Conservation (phyloP, 2,888 invertebrate species). For the Trichopoda pennipes region DNA sequence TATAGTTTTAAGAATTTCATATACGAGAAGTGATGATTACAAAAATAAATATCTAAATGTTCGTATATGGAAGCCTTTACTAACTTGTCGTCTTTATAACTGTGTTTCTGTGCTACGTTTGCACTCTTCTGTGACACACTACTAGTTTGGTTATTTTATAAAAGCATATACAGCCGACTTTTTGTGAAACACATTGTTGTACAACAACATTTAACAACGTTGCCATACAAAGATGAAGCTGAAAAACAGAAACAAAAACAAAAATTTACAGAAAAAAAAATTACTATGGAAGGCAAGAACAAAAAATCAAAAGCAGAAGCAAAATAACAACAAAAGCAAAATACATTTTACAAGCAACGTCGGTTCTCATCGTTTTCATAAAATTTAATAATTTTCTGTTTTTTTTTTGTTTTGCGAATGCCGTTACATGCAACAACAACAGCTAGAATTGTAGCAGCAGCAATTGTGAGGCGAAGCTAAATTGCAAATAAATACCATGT, state of each 20-base stretch:
- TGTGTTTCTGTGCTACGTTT: slow-evolving; percentile 69
- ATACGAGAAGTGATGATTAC: slow-evolving; percentile 38
- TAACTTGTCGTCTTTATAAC: slow-evolving; percentile 50
- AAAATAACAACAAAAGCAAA: neutral
- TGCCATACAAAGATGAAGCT: slow-evolving; percentile 34
- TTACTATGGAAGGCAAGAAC: slow-evolving; percentile 34
- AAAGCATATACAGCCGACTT: slow-evolving; percentile 68
- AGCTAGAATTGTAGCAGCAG: slow-evolving; percentile 41
- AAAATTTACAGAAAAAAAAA: slow-evolving; percentile 54
- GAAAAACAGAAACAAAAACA: slow-evolving; percentile 47
- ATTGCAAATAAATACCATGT: slow-evolving; percentile 60
- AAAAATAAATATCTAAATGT: slow-evolving; percentile 39
- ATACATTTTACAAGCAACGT: slow-evolving; percentile 48
- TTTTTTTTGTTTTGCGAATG: slow-evolving; percentile 2
- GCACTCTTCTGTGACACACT: slow-evolving; percentile 69
- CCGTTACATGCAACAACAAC: slow-evolving; percentile 43
- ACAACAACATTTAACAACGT: slow-evolving; percentile 47
- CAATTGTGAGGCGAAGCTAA: slow-evolving; percentile 29
- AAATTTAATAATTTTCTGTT: slow-evolving; percentile 34
- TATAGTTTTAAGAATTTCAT: slow-evolving; percentile 35
- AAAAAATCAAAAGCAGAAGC: slow-evolving; percentile 29
- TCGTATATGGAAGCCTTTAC: slow-evolving; percentile 53
- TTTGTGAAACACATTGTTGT: slow-evolving; percentile 56
- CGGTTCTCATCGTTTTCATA: slow-evolving; percentile 60
- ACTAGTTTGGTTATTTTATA: slow-evolving; percentile 62